Conservation (phyloP, 2,888 invertebrate genomes). For the Noctua fimbriata region DNA sequence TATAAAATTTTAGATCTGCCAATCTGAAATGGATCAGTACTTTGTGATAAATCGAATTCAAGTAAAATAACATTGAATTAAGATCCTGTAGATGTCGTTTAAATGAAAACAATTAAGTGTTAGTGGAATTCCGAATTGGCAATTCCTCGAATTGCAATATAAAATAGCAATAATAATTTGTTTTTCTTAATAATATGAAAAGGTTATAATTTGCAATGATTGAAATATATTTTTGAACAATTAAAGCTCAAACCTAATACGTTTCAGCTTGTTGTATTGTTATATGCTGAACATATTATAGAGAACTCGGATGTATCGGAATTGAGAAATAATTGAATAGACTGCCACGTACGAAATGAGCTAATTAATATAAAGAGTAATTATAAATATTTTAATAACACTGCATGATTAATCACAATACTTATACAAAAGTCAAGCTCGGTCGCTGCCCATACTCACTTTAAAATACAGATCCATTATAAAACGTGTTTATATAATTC, state of each 20-base stretch:
- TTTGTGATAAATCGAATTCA: not conserved
- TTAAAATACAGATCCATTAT: constrained; percentile 17
- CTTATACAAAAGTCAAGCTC: not conserved
- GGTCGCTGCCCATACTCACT: constrained; percentile 3
- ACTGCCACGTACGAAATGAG: constrained; percentile 2
- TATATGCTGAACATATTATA: not conserved
- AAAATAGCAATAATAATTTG: not conserved
- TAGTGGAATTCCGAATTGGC: not conserved
- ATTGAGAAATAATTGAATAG: constrained; percentile 32
- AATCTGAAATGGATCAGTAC: not conserved
- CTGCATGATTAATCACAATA: constrained; percentile 38
- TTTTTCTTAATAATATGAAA: not conserved
- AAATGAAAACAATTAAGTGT: not conserved
- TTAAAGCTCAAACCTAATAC: not conserved
- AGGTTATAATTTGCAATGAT: not conserved
- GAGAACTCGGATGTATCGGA: not conserved
- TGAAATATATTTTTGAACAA: not conserved
- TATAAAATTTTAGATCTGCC: not conserved
- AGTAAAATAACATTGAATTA: constrained; percentile 1
- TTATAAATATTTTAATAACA: constrained; percentile 35
- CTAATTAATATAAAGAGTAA: constrained; percentile 18
- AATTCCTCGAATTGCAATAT: not conserved
- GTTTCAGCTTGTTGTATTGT: not conserved
- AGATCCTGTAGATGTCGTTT: constrained; percentile 13
- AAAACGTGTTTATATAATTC: constrained; percentile 20